Evolutionary conservation across 1,140 invertebrate species (phyloP), one percentile per base, ranked within the genome.

Genomic region (Conus betulinus): DNA sequence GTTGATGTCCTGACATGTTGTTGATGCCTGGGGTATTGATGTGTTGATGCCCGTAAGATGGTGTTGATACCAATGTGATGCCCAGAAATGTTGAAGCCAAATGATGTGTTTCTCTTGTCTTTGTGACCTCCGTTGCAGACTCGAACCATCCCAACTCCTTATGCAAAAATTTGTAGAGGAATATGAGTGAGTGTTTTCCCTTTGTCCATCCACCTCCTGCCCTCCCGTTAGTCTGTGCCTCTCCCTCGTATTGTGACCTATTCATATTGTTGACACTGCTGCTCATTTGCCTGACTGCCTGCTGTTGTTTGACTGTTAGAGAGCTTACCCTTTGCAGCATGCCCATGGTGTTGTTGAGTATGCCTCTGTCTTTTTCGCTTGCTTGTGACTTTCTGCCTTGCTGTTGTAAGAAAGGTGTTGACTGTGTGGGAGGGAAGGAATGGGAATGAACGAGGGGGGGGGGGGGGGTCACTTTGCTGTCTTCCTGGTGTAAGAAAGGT

Each of bases 161-260:
- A 90, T 92, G 79, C 91, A 93, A 92, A 93, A 93, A 91, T 91
- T 92, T 67, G 89, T 93, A 85, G 93, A 92, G 84, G 93, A 94
- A 90, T 91, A 92, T 91, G 93, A 94, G 93, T 94, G 92, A 94
- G 94, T 93, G 84, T 11, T 82, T 84, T 51, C 51, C 81, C 67
- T 85, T 79, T 78, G 25, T 71, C 57, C 79, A 39, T 23, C 11
- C 67, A 53, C 51, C 79, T 81, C 51, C 79, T 53, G 15, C 51
- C 51, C 39, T 23, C 11, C 79, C 51, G 10, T 53, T 15, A 81
- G 17, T 7, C 79, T 23, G 7, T 5, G 15, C 79, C 79, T 53
- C 51, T 53, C 10, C 51, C 39, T 17, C 23, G 7, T 53, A 51
- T 15, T 8, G 39, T 78, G 76, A 5, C n/a, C 39, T 11, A 5